Evolutionary conservation across 2,797 vertebrate species (phyloP).

Genomic region (Sarcoramphus papa): DNA sequence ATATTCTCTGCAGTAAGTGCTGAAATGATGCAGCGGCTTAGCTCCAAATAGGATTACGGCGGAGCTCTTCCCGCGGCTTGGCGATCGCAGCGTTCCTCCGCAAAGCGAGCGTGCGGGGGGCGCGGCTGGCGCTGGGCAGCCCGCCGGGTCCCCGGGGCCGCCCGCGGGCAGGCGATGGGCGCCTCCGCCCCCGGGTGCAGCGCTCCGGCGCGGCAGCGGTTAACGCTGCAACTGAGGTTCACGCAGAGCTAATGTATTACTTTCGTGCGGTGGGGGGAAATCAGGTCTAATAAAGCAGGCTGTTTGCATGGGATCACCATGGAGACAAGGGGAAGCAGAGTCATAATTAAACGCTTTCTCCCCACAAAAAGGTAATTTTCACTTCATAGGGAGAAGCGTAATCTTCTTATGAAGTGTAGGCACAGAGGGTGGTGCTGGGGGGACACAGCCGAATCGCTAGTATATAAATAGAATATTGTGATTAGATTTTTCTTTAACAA

Average conservation of each 20-base stretch:
- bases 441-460: not conserved
- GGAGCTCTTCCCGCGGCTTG: not conserved
- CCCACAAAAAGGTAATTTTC: slow-evolving; percentile 68
- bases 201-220: not conserved
- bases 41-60: not conserved
- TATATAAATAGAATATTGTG: not conserved
- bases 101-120: not conserved
- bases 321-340: slow-evolving; percentile 73
- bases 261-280: slow-evolving; percentile 24
- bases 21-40: not conserved
- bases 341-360: slow-evolving; percentile 69
- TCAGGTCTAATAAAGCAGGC: slow-evolving; percentile 53
- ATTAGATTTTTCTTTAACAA: not conserved
- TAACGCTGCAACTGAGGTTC: not conserved
- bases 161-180: not conserved
- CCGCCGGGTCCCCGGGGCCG: not conserved
- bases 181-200: not conserved
- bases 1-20: not conserved
- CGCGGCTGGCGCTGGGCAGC: not conserved
- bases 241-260: not conserved
- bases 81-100: not conserved
- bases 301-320: slow-evolving; percentile 67
- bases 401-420: slow-evolving; percentile 38
- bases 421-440: slow-evolving; percentile 10
- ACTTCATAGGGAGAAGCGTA: slow-evolving; percentile 51